Percentiles rank a stretch among this genome's conserved stretches.
Evolutionary conservation across 2,113 vertebrate genomes (phyloP).

Genomic region (Neogale vison): DNA sequence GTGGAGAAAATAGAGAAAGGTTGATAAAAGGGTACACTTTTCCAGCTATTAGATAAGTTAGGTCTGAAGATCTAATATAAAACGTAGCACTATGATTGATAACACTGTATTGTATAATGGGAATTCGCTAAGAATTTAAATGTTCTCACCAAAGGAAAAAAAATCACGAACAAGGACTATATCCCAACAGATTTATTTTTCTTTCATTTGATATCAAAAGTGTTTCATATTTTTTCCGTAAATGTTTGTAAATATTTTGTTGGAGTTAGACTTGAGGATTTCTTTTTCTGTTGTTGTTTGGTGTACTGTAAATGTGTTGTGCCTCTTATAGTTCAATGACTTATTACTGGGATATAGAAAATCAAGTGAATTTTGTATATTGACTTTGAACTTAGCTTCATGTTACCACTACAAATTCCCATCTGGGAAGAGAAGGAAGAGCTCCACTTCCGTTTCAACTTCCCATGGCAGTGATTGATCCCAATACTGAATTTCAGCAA

Average conservation of each 20-base stretch:
- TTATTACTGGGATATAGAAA: slow-evolving; percentile 3
- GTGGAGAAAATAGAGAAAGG: neutral
- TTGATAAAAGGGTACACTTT: neutral
- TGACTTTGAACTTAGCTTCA: neutral
- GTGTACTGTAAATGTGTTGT: neutral
- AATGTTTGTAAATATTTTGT: neutral
- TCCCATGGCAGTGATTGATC: neutral
- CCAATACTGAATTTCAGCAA: neutral
- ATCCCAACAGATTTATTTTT: neutral
- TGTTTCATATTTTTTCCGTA: neutral
- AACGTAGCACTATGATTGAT: neutral
- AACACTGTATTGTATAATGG: neutral
- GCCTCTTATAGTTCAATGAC: neutral
- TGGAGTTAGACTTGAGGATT: neutral
- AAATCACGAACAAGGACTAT: neutral
- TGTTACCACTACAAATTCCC: neutral
- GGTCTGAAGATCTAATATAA: neutral
- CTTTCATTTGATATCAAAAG: neutral
- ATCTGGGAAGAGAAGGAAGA: neutral
- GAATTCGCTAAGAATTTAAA: neutral
- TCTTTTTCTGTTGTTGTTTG: neutral
- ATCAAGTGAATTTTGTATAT: neutral
- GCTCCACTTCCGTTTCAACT: neutral
- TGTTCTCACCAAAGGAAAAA: neutral
- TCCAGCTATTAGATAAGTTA: neutral